Base-by-base conservation (phyloP, 1,140 invertebrate species). In the Drosophila gunungcola region DNA sequence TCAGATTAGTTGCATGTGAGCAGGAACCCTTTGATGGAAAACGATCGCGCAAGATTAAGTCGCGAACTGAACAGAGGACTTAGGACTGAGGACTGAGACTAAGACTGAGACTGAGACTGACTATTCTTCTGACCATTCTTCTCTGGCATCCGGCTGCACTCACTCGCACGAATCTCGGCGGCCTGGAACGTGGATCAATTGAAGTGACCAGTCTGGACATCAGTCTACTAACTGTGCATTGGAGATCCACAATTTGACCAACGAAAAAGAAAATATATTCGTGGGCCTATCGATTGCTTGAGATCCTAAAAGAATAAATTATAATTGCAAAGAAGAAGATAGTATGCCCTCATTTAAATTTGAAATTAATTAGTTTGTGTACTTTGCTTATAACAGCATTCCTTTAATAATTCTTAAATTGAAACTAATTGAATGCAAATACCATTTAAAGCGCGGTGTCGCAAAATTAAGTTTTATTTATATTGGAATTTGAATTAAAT, bases 1-100 rank as follows among this genome's bases (percentile, higher is more conserved):
- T 82, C 83, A 82, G 83, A 88, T 86, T 88, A 88, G 83, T 77
- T 88, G 67, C 83, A 77, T 79, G 80, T 52, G 21, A 51, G 56
- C 65, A 57, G 65, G 62, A 46, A 68, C 49, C 68, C 52, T 72
- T 70, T 67, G 72, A 70, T 70, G 67, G 67, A 70, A 56, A 68
- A 68, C 64, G 64, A 68, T 68, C 58, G 64, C 64, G 64, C 64
- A 11, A 68, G 64, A 68, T 68, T 68, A 68, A 64, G 64, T 65
- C 64, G 64, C 64, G 64, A 68, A 68, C 45, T 32, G 46, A 45
- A 61, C 55, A n/a, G 54, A 52, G 45, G 43, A 27, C 9, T 21
- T 21, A 21, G 16, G 16, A 21, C 16, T 21, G 16, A 21, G 16
- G 16, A 21, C 1, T 21, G 16, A 21, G 16, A 1, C 16, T 21